Base-by-base conservation (phyloP, 2,113 vertebrate genomes). In the Aphyosemion australe region DNA sequence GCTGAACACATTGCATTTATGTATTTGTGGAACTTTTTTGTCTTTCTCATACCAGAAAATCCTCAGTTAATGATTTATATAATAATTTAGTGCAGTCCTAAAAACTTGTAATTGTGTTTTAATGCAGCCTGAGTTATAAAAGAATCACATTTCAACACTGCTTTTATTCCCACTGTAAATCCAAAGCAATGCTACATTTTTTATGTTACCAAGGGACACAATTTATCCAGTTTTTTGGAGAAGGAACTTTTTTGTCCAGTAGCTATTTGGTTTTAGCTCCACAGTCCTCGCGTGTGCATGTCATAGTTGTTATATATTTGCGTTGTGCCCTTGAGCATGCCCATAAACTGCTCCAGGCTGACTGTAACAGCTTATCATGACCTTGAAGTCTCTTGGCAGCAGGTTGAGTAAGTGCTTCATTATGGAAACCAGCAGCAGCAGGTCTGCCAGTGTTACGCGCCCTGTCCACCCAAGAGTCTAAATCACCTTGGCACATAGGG, bases 361-460 rank as follows among this genome's bases (percentile, higher is more conserved):
- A 46, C 69, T 69, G 2, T 59, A 80, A 64, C 56, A 52, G 70
- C 69, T 68, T 76, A 65, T 76, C 55, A 46, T 80, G 84, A 84
- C 80, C 80, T 83, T 76, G 82, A 61, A 65, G 65, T 73, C 75
- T 73, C 58, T 79, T 52, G 69, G 84, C 74, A 78, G 73, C 69
- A 64, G 69, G 49, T 65, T 88, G 86, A 86, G 61, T 85, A 76
- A 83, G 72, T 84, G 75, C 84, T 86, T 88, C 80, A 84, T 87
- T 85, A 82, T 70, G 56, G 65, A 78, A 72, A 79, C 65, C 58
- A 74, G 60, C 76, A 74, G 62, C 74, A 65, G 79, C 63, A 60
- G 78, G 68, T 83, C 74, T 51, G 61, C 50, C 48, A 51, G 65
- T 81, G 79, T 69, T 78, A 46, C 65, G 45, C 71, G 75, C 62